Base-by-base conservation (phyloP, 1,140 invertebrate species). In the Meteorus sp. region DNA sequence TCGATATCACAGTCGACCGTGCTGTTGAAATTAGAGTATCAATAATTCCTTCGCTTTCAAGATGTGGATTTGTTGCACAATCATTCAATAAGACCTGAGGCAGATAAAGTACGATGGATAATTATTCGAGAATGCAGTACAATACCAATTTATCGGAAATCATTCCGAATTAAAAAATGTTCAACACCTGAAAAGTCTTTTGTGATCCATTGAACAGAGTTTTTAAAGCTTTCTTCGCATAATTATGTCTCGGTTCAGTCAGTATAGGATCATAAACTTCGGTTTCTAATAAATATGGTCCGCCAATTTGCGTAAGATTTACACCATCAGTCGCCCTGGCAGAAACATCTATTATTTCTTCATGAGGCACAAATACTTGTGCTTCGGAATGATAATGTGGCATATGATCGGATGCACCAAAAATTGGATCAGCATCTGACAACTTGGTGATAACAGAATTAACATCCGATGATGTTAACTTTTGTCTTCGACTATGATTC, bases 201-300 rank as follows among this genome's bases (percentile, higher is more conserved):
- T 79, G 77, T 1, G 78, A 78, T 8, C 78, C 72, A 62, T 80
- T 80, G 27, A 79, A 79, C 19, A 80, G 64, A 25, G 73, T 80
- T 67, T 79, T 80, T 43, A 80, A 66, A 37, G 74, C 77, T 58
- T 70, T 68, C 63, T 80, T 78, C 1, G 74, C 72, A 67, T 80
- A 79, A 70, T 66, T 77, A 22, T 74, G 69, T 37, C 77, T 69
- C 7, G 71, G 69, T 64, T 78, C 78, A 8, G 62, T 65, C n/a
- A 78, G 50, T 52, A 70, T 76, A 2, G 61, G 35, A 57, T 80
- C 74, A 4, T 67, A 66, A 19, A 78, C 70, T 68, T 80, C 77
- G 37, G 69, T 64, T 69, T 80, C 77, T 73, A 76, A 72, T 53
- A 78, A 55, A 60, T 71, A 72, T 20, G 77, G 76, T 52, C 69